Evolutionary conservation across 2,888 invertebrate genomes (phyloP), one percentile per base, ranked within the genome.

Genomic region (Andrena haemorrhoa): DNA sequence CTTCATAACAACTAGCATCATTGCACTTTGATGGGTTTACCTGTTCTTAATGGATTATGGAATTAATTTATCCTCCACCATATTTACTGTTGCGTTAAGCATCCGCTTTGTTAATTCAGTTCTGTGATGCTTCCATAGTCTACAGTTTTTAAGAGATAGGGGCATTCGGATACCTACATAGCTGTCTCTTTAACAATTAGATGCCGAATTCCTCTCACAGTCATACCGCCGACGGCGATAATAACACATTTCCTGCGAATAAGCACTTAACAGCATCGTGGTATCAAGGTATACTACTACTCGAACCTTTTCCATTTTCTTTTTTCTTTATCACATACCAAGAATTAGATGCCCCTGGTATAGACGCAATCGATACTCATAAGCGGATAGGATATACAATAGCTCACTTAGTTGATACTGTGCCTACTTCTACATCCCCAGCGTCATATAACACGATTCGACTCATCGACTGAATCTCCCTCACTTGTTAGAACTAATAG

Each of bases 81-180:
- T 73, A 78, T 87, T 75, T 86, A 88, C 83, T 79, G 82, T 88
- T 86, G 61, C 79, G 76, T 89, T 86, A 85, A 86, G 75, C 87
- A 91, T 90, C 88, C 85, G 90, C 91, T 91, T 91, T 81, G 86
- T 88, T 88, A 86, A 90, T 88, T 90, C 81, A 86, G 87, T 91
- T 91, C 70, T 88, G 83, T 84, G 79, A 87, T 88, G 88, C 83
- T 89, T 88, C 76, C 78, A 89, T 81, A 82, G 75, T 51, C 47
- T 63, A 61, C 71, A 70, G 65, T 58, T 66, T 79, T 79, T 56
- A 60, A 31, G 51, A 72, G 74, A 60, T 82, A 79, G 75, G 75
- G 78, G 71, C 64, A 73, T 84, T 84, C 85, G 75, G 82, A 70
- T 58, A 60, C 41, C 41, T 41, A 41, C 49, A 41, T 64, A 65